A percentile compares a stretch with the other conserved stretches of the same genome.
Evolutionary conservation across 2,113 vertebrate species (phyloP).

Genomic region (Epinephelus lanceolatus): DNA sequence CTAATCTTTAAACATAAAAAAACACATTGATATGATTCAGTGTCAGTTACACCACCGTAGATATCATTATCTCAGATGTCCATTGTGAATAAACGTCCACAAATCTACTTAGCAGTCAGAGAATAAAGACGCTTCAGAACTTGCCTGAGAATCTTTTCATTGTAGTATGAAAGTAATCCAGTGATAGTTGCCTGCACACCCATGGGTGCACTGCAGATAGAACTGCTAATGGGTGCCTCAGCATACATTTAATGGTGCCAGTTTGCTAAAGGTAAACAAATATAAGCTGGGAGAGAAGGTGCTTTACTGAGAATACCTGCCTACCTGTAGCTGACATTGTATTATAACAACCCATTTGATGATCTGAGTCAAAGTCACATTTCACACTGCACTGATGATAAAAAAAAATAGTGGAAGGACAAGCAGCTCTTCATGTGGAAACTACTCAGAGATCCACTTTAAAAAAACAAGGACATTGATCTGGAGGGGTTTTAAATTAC

Average conservation of each 20-base stretch:
- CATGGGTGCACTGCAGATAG: background rate
- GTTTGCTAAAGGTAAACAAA: background rate
- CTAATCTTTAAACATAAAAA: background rate
- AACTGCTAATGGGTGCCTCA: background rate
- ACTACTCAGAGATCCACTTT: background rate
- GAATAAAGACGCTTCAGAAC: background rate
- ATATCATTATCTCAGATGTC: background rate
- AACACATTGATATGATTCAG: background rate
- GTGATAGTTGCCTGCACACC: background rate
- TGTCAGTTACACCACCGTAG: background rate
- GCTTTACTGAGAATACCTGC: too few species aligned
- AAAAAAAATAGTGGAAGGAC: background rate
- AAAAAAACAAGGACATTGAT: background rate
- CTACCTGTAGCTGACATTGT: background rate
- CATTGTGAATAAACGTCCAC: too few species aligned
- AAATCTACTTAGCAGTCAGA: background rate
- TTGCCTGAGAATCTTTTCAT: background rate
- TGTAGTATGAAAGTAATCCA: background rate
- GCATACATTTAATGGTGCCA: background rate
- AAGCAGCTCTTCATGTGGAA: background rate
- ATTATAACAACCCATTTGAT: background rate
- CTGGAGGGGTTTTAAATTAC: background rate
- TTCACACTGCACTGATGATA: background rate
- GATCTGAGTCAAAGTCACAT: background rate
- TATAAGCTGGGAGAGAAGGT: too few species aligned